Percentiles rank a stretch among this genome's conserved stretches.
phyloP scores from a whole-genome alignment of 2,797 vertebrate species.

The Ptychadena robeensis region DNA sequence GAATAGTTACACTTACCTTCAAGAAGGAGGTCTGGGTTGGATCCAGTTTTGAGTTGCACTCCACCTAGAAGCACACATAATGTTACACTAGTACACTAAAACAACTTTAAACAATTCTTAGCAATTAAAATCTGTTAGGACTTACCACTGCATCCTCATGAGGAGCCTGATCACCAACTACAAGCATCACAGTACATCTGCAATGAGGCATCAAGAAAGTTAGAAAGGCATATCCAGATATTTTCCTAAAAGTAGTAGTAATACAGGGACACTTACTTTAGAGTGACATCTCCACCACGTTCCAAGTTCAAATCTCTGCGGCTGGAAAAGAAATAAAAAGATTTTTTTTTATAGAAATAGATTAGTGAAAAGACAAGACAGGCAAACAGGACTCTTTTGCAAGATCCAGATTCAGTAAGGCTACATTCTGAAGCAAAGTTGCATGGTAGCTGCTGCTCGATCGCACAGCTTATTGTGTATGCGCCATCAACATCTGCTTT shows the following conservation, averaged over 20 bases:
- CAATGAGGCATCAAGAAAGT: background rate
- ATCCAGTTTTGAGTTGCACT: slow-evolving; percentile 92
- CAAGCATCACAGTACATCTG: slow-evolving; percentile 91
- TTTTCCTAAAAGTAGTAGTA: background rate
- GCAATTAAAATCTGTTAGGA: slow-evolving; percentile 28
- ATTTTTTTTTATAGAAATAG: no score
- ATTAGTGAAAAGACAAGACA: no score
- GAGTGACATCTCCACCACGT: slow-evolving; percentile 77
- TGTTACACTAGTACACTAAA: slow-evolving; percentile 2
- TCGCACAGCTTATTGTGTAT: no score
- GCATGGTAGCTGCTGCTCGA: no score
- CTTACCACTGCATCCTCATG: slow-evolving; percentile 90
- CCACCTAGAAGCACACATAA: slow-evolving; percentile 79
- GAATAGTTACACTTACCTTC: slow-evolving; percentile 84
- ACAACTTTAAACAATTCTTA: background rate
- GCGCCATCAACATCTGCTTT: no score
- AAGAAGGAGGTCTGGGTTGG: slow-evolving; percentile 92
- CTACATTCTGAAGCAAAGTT: no score
- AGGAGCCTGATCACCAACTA: slow-evolving; percentile 90
- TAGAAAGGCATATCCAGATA: background rate
- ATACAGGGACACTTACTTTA: slow-evolving; percentile 79
- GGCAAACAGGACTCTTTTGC: no score
- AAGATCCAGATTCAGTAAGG: no score
- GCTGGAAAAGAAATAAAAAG: slow-evolving; percentile 67
- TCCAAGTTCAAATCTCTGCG: slow-evolving; percentile 88